Conservation (phyloP, 2,113 vertebrate genomes). For the Ranitomeya imitator region DNA sequence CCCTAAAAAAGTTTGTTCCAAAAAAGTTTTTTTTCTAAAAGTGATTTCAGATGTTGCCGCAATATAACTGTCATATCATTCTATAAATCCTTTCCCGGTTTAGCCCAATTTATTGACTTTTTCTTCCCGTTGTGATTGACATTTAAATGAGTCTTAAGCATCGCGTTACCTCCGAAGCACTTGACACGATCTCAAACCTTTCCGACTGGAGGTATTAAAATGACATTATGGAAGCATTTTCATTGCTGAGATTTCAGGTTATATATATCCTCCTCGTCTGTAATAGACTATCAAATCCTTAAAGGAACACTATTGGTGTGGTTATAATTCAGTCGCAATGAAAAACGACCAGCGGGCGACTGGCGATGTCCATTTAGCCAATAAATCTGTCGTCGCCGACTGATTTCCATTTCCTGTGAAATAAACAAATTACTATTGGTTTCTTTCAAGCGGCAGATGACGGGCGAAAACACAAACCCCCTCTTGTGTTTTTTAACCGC, state of each 20-base stretch:
- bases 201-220: conserved; percentile 26
- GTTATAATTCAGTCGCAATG: conserved; percentile 67
- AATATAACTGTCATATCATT: neutral
- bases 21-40: neutral
- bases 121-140: conserved; percentile 1
- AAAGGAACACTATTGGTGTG: conserved; percentile 64
- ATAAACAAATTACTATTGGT: conserved; percentile 80
- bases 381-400: conserved; percentile 84
- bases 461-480: conserved; percentile 75
- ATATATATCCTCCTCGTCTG: conserved; percentile 15
- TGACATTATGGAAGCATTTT: conserved; percentile 48
- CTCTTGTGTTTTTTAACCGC: conserved; percentile 76
- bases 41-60: neutral
- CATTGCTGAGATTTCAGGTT: conserved; percentile 17
- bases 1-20: neutral
- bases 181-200: conserved; percentile 33
- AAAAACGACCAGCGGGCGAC: conserved; percentile 35
- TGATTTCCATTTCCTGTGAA: conserved; percentile 81
- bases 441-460: conserved; percentile 76
- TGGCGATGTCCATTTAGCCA: conserved; percentile 78
- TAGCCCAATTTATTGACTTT: neutral
- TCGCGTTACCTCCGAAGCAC: conserved; percentile 9
- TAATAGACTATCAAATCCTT: conserved; percentile 60
- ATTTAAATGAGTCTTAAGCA: conserved; percentile 16
- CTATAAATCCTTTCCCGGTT: neutral